A percentile compares a stretch with the other conserved stretches of the same genome.
phyloP scores from a whole-genome alignment of 2,113 vertebrate species.

The Chiloscyllium plagiosum region DNA sequence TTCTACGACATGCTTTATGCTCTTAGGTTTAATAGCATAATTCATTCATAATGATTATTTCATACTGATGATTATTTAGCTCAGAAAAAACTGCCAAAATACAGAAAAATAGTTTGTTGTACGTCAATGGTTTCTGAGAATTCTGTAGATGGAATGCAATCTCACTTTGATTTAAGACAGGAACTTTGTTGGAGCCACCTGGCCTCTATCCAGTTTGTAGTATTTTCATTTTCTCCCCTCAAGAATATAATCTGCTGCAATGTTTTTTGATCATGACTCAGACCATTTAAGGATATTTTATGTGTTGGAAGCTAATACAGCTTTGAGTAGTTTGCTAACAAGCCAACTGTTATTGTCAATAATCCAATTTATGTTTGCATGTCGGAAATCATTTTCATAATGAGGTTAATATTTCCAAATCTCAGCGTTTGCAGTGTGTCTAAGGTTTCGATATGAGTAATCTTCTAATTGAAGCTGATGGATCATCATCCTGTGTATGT shows the following conservation, averaged over 20 bases:
- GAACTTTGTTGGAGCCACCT: background rate
- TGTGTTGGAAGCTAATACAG: background rate
- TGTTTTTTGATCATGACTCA: background rate
- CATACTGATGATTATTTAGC: background rate
- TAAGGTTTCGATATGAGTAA: background rate
- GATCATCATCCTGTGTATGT: background rate
- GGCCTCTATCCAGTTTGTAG: background rate
- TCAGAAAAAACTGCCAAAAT: background rate
- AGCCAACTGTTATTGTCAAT: background rate
- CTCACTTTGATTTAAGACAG: background rate
- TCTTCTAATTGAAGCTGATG: constrained; percentile 15
- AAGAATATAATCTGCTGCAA: background rate
- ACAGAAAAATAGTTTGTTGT: background rate
- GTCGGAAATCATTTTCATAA: background rate
- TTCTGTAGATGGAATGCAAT: background rate
- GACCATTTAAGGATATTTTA: background rate
- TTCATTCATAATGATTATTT: background rate
- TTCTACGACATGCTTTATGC: too few species aligned
- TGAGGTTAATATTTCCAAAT: constrained; percentile 3
- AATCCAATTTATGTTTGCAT: background rate
- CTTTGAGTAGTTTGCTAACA: too few species aligned
- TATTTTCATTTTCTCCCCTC: background rate
- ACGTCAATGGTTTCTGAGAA: background rate
- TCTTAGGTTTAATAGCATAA: background rate
- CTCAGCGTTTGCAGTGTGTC: background rate